A percentile compares a stretch with the other conserved stretches of the same genome.
These are phyloP conservation scores for Erpobdella octoculata DNA, from an alignment of 2,888 invertebrate genomes.

Conservation along the genomic window DNA sequence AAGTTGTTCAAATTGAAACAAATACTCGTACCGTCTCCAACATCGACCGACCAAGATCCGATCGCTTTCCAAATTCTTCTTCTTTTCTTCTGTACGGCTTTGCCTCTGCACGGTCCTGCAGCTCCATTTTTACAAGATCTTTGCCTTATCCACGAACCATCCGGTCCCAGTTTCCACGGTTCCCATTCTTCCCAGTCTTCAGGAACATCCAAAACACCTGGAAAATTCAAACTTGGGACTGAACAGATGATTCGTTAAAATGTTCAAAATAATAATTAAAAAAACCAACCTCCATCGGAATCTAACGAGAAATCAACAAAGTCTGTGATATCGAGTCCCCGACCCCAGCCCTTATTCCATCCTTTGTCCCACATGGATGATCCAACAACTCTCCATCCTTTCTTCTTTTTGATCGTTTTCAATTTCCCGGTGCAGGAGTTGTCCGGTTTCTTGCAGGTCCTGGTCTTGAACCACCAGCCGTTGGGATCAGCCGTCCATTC, in stretches of 20 bases:
- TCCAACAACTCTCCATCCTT: background rate
- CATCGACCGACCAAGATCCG: slow-evolving; percentile 16
- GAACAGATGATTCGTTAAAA: too few relatives aligned
- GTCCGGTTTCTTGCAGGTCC: background rate
- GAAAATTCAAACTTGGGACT: too few relatives aligned
- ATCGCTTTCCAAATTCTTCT: background rate
- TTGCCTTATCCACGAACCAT: slow-evolving; percentile 3
- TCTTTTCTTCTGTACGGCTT: slow-evolving; percentile 7
- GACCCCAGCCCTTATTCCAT: background rate
- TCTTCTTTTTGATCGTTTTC: slow-evolving; percentile 6
- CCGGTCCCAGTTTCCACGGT: background rate
- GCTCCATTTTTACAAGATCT: background rate
- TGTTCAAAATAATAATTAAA: background rate
- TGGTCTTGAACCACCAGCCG: background rate
- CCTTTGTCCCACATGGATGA: background rate
- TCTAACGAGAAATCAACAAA: slow-evolving; percentile 1
- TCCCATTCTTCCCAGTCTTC: slow-evolving; percentile 15
- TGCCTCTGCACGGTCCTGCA: background rate
- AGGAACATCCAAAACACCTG: slow-evolving; percentile 5
- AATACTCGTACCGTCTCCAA: background rate
- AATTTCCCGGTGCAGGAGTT: background rate
- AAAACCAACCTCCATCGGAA: background rate
- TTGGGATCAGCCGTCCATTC: background rate
- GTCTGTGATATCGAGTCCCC: slow-evolving; percentile 7
- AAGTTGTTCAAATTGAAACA: too few relatives aligned